phyloP scores from a whole-genome alignment of 2,113 vertebrate genomes.

The Noctilio leporinus region DNA sequence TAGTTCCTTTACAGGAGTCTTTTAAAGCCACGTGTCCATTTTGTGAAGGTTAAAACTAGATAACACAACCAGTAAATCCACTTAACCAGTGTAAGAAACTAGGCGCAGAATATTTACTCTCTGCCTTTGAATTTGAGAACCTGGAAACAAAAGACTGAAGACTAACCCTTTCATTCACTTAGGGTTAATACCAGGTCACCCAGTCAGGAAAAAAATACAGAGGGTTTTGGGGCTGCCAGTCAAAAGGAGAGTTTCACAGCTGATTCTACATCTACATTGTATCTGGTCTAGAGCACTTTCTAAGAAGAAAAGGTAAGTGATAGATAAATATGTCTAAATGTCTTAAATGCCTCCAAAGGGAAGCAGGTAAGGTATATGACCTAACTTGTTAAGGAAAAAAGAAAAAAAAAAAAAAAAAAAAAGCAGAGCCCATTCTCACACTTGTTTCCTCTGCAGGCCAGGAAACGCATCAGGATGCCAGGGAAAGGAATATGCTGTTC shows the following conservation, averaged over 20 bases:
- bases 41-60: not conserved
- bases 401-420: not conserved
- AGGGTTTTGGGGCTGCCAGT: not conserved
- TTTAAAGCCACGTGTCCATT: not conserved
- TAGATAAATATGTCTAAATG: not conserved
- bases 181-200: not conserved
- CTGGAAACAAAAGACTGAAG: not conserved
- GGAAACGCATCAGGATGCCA: not conserved
- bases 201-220: not conserved
- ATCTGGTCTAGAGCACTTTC: not conserved
- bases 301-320: not conserved
- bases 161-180: not conserved
- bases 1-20: not conserved
- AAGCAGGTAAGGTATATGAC: not conserved
- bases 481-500: not conserved
- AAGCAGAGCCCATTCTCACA: not conserved
- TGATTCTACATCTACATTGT: not conserved
- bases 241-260: not conserved
- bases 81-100: not conserved
- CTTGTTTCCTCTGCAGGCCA: not conserved
- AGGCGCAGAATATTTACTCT: not conserved
- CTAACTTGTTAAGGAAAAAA: not conserved
- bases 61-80: not conserved
- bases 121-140: not conserved
- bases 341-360: not conserved